Evolutionary conservation across 92 coral and sea anemone species (phyloP), one percentile per base, ranked within the genome.

Genomic region (Palythoa grandis): DNA sequence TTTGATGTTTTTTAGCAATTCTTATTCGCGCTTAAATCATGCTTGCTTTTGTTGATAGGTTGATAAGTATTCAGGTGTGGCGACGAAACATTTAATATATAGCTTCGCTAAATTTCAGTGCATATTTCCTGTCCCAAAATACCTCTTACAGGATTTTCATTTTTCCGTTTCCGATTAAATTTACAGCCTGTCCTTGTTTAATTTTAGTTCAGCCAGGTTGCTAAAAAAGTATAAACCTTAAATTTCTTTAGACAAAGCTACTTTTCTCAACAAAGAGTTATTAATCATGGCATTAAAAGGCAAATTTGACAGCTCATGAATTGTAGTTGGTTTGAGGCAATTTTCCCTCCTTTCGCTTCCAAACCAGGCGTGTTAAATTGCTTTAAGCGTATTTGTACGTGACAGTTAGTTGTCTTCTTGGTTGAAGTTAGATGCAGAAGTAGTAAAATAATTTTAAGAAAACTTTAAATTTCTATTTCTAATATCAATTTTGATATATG

Each of bases 41-140:
- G 19, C 24, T 65, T 47, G n/a, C 60, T 65, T 48, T 63, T 80
- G 10, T 7, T 25, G 17, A 37, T 22, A 16, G 3, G 15, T 10
- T 3, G 24, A 65, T 54, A 22, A 47, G 57, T 35, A 11, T 3
- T 52, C 85, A 80, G 85, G 74, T 48, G 85, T 80, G 85, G 72
- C 74, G 48, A 66, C 82, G 35, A 53, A 77, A 25, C 74, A 78
- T 78, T 78, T 52, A 29, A 29, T 29, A 60, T 57, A 39, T 78
- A 73, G 74, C 35, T 47, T 80, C 74, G 74, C 58, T 29, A 80
- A 66, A 48, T 66, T 80, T 29, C 61, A 19, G 4, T 47, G 19
- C 73, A 24, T 25, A 80, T 80, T 65, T 80, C 85, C 85, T 66
- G 63, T 66, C 25, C 35, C 53, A 24, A 63, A 58, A n/a, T 6